Conservation (phyloP, 1,140 invertebrate genomes). For the Hyles vespertilio region DNA sequence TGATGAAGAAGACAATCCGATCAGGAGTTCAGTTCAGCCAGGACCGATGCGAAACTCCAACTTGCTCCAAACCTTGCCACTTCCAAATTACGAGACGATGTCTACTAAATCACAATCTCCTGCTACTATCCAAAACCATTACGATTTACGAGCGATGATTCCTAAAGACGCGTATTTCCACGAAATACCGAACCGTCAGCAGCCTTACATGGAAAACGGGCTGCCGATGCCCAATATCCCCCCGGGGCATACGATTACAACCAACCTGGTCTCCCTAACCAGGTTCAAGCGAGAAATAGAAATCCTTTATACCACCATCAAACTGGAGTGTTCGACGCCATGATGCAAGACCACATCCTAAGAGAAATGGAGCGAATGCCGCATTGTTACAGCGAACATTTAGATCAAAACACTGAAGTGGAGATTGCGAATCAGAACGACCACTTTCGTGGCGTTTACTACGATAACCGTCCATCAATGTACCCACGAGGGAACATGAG, state of each 20-base stretch:
- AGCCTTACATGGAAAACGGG: conserved; percentile 56
- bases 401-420: conserved; percentile 68
- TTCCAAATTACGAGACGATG: conserved; percentile 76
- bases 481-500: conserved; percentile 49
- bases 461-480: conserved; percentile 55
- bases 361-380: conserved; percentile 70
- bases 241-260: conserved; percentile 51
- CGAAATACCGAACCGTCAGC: conserved; percentile 74
- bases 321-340: conserved; percentile 68
- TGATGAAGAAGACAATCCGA: conserved; percentile 76
- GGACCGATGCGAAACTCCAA: conserved; percentile 76
- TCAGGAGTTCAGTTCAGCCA: conserved; percentile 68
- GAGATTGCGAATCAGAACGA: conserved; percentile 70
- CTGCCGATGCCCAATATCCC: conserved; percentile 41
- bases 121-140: conserved; percentile 39
- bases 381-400: conserved; percentile 66
- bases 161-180: conserved; percentile 79
- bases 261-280: conserved; percentile 44
- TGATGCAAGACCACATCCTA: conserved; percentile 75
- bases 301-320: conserved; percentile 68
- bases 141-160: conserved; percentile 60
- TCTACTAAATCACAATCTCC: conserved; percentile 70
- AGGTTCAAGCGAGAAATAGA: conserved; percentile 55
- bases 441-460: conserved; percentile 58
- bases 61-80: conserved; percentile 66